Base-by-base conservation (phyloP, 2,797 vertebrate species). In the Salmo trutta region DNA sequence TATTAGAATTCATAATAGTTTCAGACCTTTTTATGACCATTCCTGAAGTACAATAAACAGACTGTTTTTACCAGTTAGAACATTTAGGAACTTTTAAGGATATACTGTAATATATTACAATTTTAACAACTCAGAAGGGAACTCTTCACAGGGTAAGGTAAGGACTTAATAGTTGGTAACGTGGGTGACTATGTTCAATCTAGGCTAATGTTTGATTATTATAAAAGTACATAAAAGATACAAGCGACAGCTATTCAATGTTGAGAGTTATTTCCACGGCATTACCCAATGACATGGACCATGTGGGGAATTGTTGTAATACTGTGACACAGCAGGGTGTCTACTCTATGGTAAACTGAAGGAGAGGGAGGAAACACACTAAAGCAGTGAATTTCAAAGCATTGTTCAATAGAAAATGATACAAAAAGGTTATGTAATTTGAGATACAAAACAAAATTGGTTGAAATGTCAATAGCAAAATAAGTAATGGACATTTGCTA, bases 351-450 rank as follows among this genome's bases (percentile, higher is more conserved):
- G 51, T 51, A 47, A 0, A 33, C 29, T 3, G 31, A 83, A 79
- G 77, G 53, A 73, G 71, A 80, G 87, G 85, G 87, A 80, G 24
- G 65, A 77, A 54, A 77, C 83, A 78, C 92, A 90, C 90, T 88
- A 90, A 91, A 84, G 85, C 85, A 90, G 81, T 90, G 88, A 91
- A 82, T 90, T 87, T 90, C 90, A 92, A 89, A 72, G 82, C 81
- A 71, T 79, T 82, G 76, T 21, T 21, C 21, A 12, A 47, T 19
- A 68, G n/a, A 71, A 27, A 77, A 16, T 27, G 3, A 5, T 24
- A 27, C 2, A 65, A 12, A 24, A 15, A 3, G 1, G 3, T 64
- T 66, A 56, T 17, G 6, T 10, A 21, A 59, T 59, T 19, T 66
- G 5, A 66, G 64, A 29, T 29, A 65, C 14, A 31, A 7, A 27